Base-by-base conservation (phyloP, 2,888 invertebrate genomes). In the Spilosoma lubricipeda region DNA sequence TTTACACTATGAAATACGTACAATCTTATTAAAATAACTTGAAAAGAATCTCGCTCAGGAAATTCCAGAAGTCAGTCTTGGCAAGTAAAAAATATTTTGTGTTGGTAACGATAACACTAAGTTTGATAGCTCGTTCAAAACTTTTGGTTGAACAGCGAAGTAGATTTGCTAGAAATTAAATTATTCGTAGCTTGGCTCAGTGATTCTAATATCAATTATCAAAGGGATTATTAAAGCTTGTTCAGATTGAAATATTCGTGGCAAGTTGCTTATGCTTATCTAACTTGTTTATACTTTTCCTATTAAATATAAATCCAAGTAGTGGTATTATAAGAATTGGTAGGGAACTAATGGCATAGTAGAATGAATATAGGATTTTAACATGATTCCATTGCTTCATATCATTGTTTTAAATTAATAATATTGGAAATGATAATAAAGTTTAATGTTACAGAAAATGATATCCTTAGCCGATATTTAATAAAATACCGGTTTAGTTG, bases 191-290 rank as follows among this genome's bases (percentile, higher is more conserved):
- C 67, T 83, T 78, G 63, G 33, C 27, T 56, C 82, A 83, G 75
- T 78, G 74, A 77, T 79, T 82, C 74, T 79, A 75, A 73, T 80
- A 76, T 80, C 78, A 75, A 78, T 77, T 80, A 76, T 71, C 74
- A 73, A 75, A 65, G 23, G 70, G 33, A 68, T 72, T 78, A 76
- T 78, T 71, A 77, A 71, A 42, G 15, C 13, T 72, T n/a, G 45
- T 56, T 74, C 70, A 20, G 48, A 74, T 76, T 74, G 67, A 74
- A 79, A 79, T 77, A 77, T 77, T 73, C 64, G n/a, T n/a, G n/a
- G 7, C 27, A 78, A 65, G 71, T 79, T 59, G 67, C 67, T 71
- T 64, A 45, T 63, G 67, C 73, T 69, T 39, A 42, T 66, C 30
- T 8, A 66, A 77, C 67, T 80, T 81, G 48, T 52, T 36, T 73